A percentile compares a stretch with the other conserved stretches of the same genome.
Evolutionary conservation across 2,888 invertebrate genomes (phyloP).

Genomic region (Crioceris asparagi): DNA sequence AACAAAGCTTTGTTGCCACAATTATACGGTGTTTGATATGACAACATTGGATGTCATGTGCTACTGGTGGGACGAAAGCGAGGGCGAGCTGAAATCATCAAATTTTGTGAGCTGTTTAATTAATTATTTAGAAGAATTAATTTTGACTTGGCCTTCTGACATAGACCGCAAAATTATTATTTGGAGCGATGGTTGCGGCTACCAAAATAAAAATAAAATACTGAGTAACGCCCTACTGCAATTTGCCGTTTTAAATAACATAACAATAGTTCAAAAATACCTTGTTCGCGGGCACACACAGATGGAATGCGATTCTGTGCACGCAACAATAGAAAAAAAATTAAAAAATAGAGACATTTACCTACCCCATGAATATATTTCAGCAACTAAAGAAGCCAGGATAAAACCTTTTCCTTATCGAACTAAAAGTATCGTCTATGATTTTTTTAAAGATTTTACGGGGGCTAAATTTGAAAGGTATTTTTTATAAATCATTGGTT

Average conservation of each 20-base stretch:
- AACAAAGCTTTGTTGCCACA: conserved; percentile 23
- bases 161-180: conserved; percentile 16
- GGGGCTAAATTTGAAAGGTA: conserved; percentile 1
- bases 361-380: conserved; percentile 20
- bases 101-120: conserved; percentile 19
- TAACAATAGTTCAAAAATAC: conserved; percentile 22
- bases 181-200: conserved; percentile 21
- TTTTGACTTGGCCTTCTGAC: too few relatives aligned
- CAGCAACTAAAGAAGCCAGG: conserved; percentile 20
- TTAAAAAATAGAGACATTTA: conserved; percentile 23
- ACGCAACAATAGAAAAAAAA: conserved; percentile 29
- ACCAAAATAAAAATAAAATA: conserved; percentile 20
- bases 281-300: conserved; percentile 28
- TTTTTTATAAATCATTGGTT: too few relatives aligned
- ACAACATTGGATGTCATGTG: conserved; percentile 13
- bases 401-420: conserved; percentile 18
- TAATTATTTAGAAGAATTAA: conserved; percentile 11
- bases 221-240: conserved; percentile 20
- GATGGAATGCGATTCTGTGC: conserved; percentile 31
- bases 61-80: too few relatives aligned
- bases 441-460: conserved; percentile 16
- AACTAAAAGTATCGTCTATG: conserved; percentile 14
- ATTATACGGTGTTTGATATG: conserved; percentile 23
- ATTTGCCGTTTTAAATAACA: conserved; percentile 12
- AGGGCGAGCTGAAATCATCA: conserved; percentile 15